Conservation (phyloP, 2,797 vertebrate species). For the Hippoglossus hippoglossus region DNA sequence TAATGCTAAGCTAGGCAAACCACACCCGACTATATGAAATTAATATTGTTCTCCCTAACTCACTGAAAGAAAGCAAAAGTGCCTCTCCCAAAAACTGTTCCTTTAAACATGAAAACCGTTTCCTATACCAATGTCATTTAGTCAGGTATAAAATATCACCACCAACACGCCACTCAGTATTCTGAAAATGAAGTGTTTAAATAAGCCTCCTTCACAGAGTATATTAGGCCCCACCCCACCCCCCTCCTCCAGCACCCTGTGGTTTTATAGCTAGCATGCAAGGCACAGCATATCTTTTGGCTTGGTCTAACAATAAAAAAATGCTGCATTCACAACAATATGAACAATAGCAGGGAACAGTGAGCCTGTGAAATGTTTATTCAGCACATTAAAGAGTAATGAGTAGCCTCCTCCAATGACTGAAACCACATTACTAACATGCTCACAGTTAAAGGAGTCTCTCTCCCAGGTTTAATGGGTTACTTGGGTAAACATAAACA, state of each 20-base stretch:
- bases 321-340: constrained; percentile 84
- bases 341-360: constrained; percentile 79
- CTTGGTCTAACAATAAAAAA: constrained; percentile 73
- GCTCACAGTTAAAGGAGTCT: constrained; percentile 69
- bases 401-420: constrained; percentile 79
- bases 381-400: constrained; percentile 87
- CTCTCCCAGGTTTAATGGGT: constrained; percentile 76
- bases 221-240: constrained; percentile 33
- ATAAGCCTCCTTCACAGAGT: constrained; percentile 25
- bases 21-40: no score
- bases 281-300: constrained; percentile 66
- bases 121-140: not conserved
- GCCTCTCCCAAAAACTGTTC: no score
- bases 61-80: no score
- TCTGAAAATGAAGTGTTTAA: constrained; percentile 28
- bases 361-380: constrained; percentile 80
- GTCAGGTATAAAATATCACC: not conserved
- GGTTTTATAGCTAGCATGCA: constrained; percentile 54
- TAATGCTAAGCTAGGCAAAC: no score
- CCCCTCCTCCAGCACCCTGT: constrained; percentile 36
- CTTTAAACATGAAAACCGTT: not conserved
- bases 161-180: constrained; percentile 10
- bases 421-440: constrained; percentile 78
- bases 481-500: constrained; percentile 83
- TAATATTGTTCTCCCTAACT: no score